Evolutionary conservation across 2,113 vertebrate genomes (phyloP).

Genomic region (Scytalopus superciliaris): DNA sequence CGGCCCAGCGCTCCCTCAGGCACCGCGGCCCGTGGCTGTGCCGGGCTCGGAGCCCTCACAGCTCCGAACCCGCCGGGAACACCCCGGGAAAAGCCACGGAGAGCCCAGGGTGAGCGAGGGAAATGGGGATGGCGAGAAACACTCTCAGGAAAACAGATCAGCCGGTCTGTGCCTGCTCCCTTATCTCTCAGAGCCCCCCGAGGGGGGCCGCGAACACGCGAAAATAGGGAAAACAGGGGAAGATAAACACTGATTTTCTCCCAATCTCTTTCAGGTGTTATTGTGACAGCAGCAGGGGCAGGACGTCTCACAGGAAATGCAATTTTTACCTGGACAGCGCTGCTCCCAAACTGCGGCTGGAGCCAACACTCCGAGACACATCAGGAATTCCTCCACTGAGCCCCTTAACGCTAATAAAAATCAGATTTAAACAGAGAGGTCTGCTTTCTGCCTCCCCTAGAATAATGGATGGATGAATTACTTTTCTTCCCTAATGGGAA

Average conservation of each 20-base stretch:
- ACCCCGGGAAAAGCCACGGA: fast-evolving
- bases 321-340: background rate
- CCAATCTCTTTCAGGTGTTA: background rate
- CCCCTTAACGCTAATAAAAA: background rate
- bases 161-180: background rate
- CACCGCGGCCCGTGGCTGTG: no score
- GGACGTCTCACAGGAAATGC: background rate
- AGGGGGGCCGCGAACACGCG: no score
- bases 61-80: fast-evolving
- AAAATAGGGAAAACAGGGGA: background rate
- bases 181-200: no score
- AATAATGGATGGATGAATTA: background rate
- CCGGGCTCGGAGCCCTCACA: background rate
- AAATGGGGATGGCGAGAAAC: fast-evolving
- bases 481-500: background rate
- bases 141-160: background rate
- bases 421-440: background rate
- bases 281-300: background rate
- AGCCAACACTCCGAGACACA: background rate
- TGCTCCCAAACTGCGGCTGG: background rate
- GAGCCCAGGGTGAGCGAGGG: no score
- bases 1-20: background rate
- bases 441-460: background rate
- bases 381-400: background rate
- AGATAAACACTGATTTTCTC: background rate